Conservation (phyloP, 2,888 invertebrate species). For the Ephialtes manifestator region DNA sequence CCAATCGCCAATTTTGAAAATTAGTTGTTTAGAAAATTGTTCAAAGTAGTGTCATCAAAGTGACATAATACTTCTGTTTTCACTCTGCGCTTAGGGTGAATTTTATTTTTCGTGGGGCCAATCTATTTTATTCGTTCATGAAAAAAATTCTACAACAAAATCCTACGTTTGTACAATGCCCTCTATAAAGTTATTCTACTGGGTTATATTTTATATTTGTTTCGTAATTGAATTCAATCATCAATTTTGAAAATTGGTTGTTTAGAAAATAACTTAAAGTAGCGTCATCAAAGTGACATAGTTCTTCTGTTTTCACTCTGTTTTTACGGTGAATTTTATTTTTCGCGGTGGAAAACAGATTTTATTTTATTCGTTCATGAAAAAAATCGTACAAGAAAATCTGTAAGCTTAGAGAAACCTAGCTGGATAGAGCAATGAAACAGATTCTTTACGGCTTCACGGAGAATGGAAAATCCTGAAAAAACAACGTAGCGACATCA, state of each 20-base stretch:
- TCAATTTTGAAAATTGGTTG: no score
- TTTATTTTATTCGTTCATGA: not conserved
- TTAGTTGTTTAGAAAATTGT: not conserved
- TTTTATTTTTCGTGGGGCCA: no score
- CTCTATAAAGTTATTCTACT: no score
- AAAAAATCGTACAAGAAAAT: not conserved
- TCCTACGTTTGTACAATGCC: no score
- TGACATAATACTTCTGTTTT: not conserved
- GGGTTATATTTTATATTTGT: no score
- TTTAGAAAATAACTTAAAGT: no score
- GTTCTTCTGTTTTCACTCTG: not conserved
- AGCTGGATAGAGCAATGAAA: not conserved
- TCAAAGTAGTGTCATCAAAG: no score
- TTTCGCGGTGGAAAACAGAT: not conserved
- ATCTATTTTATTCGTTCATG: not conserved
- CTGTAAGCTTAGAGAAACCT: not conserved
- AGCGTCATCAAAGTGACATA: not conserved
- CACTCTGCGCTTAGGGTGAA: not conserved
- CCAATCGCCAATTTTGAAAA: not conserved
- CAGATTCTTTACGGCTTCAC: not conserved
- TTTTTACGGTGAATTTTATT: no score
- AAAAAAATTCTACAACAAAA: not conserved
- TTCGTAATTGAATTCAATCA: no score
- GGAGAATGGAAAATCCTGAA: not conserved
- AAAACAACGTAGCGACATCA: conserved; percentile 5